phyloP scores from a whole-genome alignment of 2,888 invertebrate species.

The Zele albiditarsus region DNA sequence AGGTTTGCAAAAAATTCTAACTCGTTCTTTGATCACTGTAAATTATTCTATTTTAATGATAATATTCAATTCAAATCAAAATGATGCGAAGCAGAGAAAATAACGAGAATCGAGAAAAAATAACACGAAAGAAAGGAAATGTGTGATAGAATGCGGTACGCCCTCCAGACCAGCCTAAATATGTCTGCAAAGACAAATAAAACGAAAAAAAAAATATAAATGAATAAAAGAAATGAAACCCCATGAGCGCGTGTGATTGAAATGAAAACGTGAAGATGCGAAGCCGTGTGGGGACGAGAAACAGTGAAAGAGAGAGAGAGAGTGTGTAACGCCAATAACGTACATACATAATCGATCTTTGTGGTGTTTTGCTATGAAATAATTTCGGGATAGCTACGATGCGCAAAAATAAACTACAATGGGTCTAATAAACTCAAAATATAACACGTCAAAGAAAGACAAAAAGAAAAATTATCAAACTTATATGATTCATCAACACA shows the following conservation, averaged over 20 bases:
- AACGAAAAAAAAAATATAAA: conserved; percentile 13
- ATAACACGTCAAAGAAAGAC: conserved; percentile 25
- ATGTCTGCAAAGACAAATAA: conserved; percentile 20
- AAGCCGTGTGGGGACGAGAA: conserved; percentile 1
- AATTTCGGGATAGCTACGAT: conserved; percentile 22
- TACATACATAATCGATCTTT: conserved; percentile 6
- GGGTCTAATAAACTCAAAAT: neutral
- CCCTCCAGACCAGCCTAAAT: conserved; percentile 29
- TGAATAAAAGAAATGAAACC: neutral
- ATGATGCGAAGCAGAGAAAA: conserved; percentile 17
- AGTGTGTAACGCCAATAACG: neutral
- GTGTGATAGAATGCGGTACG: conserved; percentile 5
- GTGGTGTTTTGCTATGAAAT: neutral
- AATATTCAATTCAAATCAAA: neutral
- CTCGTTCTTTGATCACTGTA: conserved; percentile 13
- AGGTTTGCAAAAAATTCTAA: too few species aligned
- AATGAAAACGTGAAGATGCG: neutral
- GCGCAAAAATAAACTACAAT: conserved; percentile 2
- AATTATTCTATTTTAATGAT: neutral
- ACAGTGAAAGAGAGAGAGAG: too few species aligned
- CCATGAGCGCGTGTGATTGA: neutral
- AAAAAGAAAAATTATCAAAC: conserved; percentile 38
- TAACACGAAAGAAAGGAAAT: conserved; percentile 9
- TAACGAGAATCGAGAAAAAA: neutral
- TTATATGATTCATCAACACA: conserved; percentile 25